Evolutionary conservation across 2,797 vertebrate species (phyloP).

Genomic region (Notamacropus eugenii): DNA sequence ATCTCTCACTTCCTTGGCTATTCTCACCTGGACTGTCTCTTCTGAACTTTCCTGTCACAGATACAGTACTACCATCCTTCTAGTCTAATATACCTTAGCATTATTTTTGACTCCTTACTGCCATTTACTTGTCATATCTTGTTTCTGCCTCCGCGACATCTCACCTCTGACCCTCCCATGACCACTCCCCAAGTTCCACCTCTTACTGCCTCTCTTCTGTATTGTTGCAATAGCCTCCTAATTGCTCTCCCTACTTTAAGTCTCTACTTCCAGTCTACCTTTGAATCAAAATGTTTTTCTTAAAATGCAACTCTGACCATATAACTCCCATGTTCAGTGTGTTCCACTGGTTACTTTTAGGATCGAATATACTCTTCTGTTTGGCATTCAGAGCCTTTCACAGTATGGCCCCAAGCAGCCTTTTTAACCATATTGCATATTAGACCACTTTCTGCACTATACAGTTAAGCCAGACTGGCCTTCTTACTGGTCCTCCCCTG

Average conservation of each 20-base stretch:
- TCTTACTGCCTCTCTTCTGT: neutral
- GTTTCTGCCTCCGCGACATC: neutral
- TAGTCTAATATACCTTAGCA: neutral
- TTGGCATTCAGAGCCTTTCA: neutral
- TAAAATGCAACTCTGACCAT: neutral
- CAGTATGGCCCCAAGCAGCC: neutral
- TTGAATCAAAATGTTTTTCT: neutral
- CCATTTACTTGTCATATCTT: neutral
- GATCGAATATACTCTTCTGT: neutral
- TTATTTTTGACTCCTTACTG: neutral
- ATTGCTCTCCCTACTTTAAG: neutral
- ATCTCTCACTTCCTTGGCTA: neutral
- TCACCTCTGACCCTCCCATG: neutral
- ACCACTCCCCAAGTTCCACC: neutral
- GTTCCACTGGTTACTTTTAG: neutral
- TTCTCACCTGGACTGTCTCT: neutral
- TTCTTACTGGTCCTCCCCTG: neutral
- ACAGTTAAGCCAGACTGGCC: neutral
- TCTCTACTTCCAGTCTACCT: neutral
- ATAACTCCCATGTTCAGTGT: neutral
- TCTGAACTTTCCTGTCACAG: neutral
- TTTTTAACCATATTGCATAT: neutral
- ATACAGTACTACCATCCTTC: neutral
- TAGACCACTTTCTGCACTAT: neutral
- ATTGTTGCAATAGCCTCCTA: neutral